Evolutionary conservation across 2,113 vertebrate species (phyloP), one percentile per base, ranked within the genome.

Genomic region (Tympanuchus pallidicinctus): DNA sequence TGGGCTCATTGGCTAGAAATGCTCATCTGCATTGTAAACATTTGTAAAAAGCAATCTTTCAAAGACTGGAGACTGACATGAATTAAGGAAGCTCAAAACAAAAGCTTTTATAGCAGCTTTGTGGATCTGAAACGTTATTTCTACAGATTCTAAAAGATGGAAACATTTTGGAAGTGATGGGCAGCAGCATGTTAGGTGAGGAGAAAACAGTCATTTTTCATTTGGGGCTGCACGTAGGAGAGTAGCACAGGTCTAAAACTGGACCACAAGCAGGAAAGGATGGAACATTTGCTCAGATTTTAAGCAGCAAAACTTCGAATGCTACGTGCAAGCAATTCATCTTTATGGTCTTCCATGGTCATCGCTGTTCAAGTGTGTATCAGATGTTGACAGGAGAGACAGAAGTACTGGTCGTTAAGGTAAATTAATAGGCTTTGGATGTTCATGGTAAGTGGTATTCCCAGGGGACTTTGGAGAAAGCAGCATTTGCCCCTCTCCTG

Each of bases 351-450:
- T 81, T 92, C 40, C 65, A 3, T 48, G 73, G 59, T 77, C 61
- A 1, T 59, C 57, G 14, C 43, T 77, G 60, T 67, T 69, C 76
- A 45, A 89, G 24, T 36, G 6, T 28, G 47, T 71, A 42, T 95
- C 80, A 2, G 18, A 15, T 66, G 66, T 93, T 96, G 92, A 93
- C 43, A 61, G 88, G 82, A 7, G 89, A 36, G 88, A 78, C 69
- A 77, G 88, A 95, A 96, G 72, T 88, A 52, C 42, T 78, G 82
- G 93, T 83, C 93, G 69, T 91, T 95, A 78, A 83, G 93, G 15
- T 61, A 90, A 96, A 96, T 95, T 83, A 95, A 96, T 96, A 93
- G 93, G 88, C 90, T 86, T 83, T 95, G 88, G 91, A 90, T 92
- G 73, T 89, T 95, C 82, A 8, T 57, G 67, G 38, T 32, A 65